A percentile compares a stretch with the other conserved stretches of the same genome.
These are phyloP conservation scores for Plemyria rubiginata DNA, from an alignment of 2,888 invertebrate genomes.

Conservation along the genomic window DNA sequence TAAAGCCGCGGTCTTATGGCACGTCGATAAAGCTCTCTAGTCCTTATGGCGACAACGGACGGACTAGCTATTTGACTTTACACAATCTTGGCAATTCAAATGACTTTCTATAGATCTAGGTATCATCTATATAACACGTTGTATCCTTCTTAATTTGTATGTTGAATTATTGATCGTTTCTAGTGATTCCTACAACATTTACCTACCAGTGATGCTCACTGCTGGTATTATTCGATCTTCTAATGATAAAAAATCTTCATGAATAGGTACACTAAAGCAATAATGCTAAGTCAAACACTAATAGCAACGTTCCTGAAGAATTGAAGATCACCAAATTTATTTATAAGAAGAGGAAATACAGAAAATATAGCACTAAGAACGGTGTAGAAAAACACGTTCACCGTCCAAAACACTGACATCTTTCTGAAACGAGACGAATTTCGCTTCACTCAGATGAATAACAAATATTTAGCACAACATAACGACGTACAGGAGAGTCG, in stretches of 20 bases:
- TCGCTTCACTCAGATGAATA: conserved; percentile 40
- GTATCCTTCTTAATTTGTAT: too few species aligned
- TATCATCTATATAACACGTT: too few species aligned
- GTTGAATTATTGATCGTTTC: too few species aligned
- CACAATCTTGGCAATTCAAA: too few species aligned
- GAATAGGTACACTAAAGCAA: conserved; percentile 33
- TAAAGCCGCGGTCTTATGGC: too few species aligned
- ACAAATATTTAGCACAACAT: conserved; percentile 51
- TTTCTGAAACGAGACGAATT: conserved; percentile 41
- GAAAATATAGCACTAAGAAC: conserved; percentile 55
- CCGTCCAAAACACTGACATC: conserved; percentile 58
- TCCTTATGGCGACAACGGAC: too few species aligned
- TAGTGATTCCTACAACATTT: too few species aligned
- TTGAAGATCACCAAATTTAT: conserved; percentile 58
- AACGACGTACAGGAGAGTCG: conserved; percentile 54
- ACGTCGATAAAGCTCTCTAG: too few species aligned
- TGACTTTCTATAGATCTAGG: too few species aligned
- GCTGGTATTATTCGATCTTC: conserved; percentile 26
- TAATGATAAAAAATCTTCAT: conserved; percentile 32
- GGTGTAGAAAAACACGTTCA: conserved; percentile 51
- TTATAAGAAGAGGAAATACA: conserved; percentile 54
- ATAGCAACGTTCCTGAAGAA: conserved; percentile 62
- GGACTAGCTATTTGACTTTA: too few species aligned
- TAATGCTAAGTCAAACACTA: conserved; percentile 52
- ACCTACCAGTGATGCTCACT: conserved; percentile 27